Evolutionary conservation across 2,888 invertebrate species (phyloP), one percentile per base, ranked within the genome.

Genomic region (Scaptomyza caliginosa): DNA sequence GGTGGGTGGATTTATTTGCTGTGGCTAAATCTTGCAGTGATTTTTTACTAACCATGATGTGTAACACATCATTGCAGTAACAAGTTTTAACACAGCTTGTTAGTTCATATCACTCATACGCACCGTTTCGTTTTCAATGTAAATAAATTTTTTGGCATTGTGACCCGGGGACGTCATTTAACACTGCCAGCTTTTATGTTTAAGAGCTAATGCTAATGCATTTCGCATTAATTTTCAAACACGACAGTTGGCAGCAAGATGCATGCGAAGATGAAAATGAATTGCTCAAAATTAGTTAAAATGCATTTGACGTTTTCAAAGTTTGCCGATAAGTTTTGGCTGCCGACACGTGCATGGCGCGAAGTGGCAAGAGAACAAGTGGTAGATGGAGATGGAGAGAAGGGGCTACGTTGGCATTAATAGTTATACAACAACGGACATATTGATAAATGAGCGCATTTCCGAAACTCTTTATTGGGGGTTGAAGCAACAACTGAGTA

Each of bases 341-440:
- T 42, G 50, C 42, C 62, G 38, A 59, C 71, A 74, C 66, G 71
- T 66, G 67, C 65, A 42, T 52, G 40, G 16, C 34, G 34, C 13
- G 23, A 19, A 16, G 40, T n/a, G 38, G 45, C 2, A 17, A 6
- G 39, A 10, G 40, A 10, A 19, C 17, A 17, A 8, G 13, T 34
- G 0, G 11, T 3, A n/a, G n/a, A n/a, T n/a, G n/a, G n/a, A n/a
- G n/a, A n/a, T 10, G 16, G 28, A 38, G 21, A 38, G 32, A 32
- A 13, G 32, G 32, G 32, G 32, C 39, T 38, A 52, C 46, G 50
- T 59, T 59, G 75, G 67, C 77, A 87, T 86, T 86, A 86, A 86
- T 86, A 86, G 88, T 89, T 89, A 82, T 87, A 86, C 78, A 83
- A 85, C 88, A 83, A 80, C 89, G 88, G 89, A 86, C 88, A 88